These are phyloP conservation scores for Mythimna loreyi DNA, from an alignment of 2,888 invertebrate species.

Conservation along the genomic window DNA sequence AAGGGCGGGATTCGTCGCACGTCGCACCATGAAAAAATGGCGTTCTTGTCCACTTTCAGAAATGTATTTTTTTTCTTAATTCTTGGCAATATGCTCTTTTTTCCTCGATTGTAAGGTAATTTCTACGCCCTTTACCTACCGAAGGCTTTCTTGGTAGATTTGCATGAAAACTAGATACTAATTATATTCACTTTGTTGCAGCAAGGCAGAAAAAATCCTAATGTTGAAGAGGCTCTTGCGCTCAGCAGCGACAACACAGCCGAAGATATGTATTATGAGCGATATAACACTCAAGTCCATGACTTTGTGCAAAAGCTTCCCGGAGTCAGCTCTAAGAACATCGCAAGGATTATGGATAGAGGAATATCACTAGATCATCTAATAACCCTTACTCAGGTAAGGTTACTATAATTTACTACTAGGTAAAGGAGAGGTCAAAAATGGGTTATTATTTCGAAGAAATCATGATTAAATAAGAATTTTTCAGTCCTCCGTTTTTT, in stretches of 20 bases:
- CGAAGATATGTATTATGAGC: constrained; percentile 90
- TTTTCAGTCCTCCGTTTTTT: no score
- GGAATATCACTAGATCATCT: constrained; percentile 93
- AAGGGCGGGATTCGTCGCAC: no score
- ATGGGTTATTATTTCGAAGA: no score
- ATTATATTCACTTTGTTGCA: constrained; percentile 73
- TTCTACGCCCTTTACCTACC: no score
- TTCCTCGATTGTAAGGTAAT: no score
- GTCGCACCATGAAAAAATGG: no score
- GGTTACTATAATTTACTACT: constrained; percentile 4
- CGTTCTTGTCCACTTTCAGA: no score
- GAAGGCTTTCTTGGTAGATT: background rate
- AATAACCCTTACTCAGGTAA: constrained; percentile 91
- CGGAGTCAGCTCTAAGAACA: constrained; percentile 97
- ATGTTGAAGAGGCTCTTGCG: constrained; percentile 93
- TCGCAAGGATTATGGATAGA: constrained; percentile 94
- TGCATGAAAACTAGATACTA: no score
- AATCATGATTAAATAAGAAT: no score
- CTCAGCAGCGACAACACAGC: constrained; percentile 93
- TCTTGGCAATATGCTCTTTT: no score
- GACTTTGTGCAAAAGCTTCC: constrained; percentile 97
- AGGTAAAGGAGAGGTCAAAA: no score
- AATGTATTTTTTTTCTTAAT: no score
- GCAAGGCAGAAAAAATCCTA: constrained; percentile 96
- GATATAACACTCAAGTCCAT: constrained; percentile 94